A percentile compares a stretch with the other conserved stretches of the same genome.
Evolutionary conservation across 2,113 vertebrate species (phyloP).

Genomic region (Pangasianodon gigas): DNA sequence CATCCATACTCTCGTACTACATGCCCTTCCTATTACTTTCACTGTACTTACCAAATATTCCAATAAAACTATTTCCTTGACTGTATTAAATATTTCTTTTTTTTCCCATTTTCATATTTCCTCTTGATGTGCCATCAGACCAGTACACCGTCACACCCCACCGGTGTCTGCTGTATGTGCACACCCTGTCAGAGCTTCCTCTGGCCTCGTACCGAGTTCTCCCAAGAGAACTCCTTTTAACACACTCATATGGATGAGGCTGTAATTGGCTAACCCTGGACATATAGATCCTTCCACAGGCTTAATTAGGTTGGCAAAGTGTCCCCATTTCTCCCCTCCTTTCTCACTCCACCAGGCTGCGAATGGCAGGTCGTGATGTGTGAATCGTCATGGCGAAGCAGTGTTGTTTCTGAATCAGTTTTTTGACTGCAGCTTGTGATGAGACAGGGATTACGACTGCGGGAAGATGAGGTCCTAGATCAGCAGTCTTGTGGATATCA

Average conservation of each 20-base stretch:
- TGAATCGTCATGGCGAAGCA: conserved; percentile 27
- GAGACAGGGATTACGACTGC: neutral
- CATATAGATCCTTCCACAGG: conserved; percentile 46
- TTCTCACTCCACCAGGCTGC: conserved; percentile 32
- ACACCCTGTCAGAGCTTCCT: conserved; percentile 21
- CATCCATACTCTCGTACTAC: neutral
- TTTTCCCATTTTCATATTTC: neutral
- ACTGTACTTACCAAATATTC: neutral
- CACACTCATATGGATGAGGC: conserved; percentile 50
- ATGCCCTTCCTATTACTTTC: neutral
- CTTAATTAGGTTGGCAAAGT: conserved; percentile 56
- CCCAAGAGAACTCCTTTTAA: conserved; percentile 46
- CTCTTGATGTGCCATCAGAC: neutral
- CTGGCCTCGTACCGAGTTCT: conserved; percentile 7
- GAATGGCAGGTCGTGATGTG: conserved; percentile 32
- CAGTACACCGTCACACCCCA: conserved; percentile 10
- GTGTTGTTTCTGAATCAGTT: conserved; percentile 31
- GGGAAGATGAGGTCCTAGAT: conserved; percentile 6
- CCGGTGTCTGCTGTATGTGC: conserved; percentile 3
- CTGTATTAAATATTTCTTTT: neutral
- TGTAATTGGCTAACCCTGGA: conserved; percentile 59
- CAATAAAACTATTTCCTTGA: neutral
- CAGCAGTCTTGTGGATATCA: conserved; percentile 30
- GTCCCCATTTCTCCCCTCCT: conserved; percentile 44
- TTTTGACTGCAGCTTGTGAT: neutral